Evolutionary conservation across 2,888 invertebrate genomes (phyloP), one percentile per base, ranked within the genome.

Genomic region (Aporophyla lueneburgensis): DNA sequence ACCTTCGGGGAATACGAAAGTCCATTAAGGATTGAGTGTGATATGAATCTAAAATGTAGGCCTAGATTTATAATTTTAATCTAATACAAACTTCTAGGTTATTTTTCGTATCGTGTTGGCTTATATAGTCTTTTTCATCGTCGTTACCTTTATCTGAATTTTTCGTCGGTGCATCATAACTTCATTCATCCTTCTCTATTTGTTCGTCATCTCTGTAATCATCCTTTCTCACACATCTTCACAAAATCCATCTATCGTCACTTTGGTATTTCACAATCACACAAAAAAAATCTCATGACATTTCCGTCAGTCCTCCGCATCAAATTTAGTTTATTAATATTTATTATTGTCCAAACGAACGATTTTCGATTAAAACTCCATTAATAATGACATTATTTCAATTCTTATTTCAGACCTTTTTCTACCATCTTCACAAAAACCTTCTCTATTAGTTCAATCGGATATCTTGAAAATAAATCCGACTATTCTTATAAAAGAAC

Each of bases 401-500:
- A 33, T 19, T 33, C 5, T n/a, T n/a, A 1, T 33, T 33, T 33
- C 19, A 9, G 16, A 27, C 19, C n/a, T 33, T 54, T 62, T 46
- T 62, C 10, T 5, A 14, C 40, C 27, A 66, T 68, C 63, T 69
- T 24, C 33, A 33, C 16, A 46, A 24, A 63, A 54, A 19, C 2
- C 21, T 49, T 33, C 14, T 14, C n/a, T 19, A 65, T 14, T 58
- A 76, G 65, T 76, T 33, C 58, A 63, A 59, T 68, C 80, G 24
- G 10, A 46, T 83, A 63, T 63, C 58, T 70, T 46, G 19, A 40
- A 76, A 71, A 76, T 71, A 85, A 76, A 76, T 71, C 68, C 73
- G 19, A 65, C 58, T 58, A 54, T 73, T 72, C 62, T 81, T 65
- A 70, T 62, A 71, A 81, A 81, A 68, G 71, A 71, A 81, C 74